Base-by-base conservation (phyloP, 2,888 invertebrate genomes). In the Melipona beecheii region DNA sequence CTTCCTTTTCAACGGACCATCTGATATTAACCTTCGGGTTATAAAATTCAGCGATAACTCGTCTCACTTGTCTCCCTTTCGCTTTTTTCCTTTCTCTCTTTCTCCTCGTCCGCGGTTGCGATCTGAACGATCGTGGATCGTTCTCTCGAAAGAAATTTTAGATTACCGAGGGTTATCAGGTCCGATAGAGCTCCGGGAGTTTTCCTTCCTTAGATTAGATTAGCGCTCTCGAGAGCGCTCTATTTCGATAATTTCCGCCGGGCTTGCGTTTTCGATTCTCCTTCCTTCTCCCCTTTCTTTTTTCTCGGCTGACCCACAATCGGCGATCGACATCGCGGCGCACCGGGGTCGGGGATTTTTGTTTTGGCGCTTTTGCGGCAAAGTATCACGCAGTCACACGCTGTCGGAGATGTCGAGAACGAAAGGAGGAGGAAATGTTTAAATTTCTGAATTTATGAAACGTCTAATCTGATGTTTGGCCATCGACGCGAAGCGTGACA, bases 151-250 rank as follows among this genome's bases (percentile, higher is more conserved):
- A 87, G 82, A 31, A 27, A 27, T 27, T 72, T 88, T 64, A 62
- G 64, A 80, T 75, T 65, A 43, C 9, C 21, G 50, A 68, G 77
- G 81, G 88, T 88, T 88, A 88, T 88, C 88, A 65, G 21, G 19
- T 58, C 43, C 56, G 88, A 88, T 85, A 88, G 76, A 36, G 72
- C 66, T 70, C 4, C 58, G 60, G 65, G 81, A 86, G 81, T 70
- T 82, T 88, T 75, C 75, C 80, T 78, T 70, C 15, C 49, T 72
- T 60, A 75, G 86, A 88, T 88, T 88, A 88, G 88, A 88, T 88
- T 88, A 81, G 75, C 58, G 75, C 58, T 62, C 49, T 50, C 73
- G 50, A 79, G 70, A 73, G 66, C 60, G 80, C 64, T 82, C 83
- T 60, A 84, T 75, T 79, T 77, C 60, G 76, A 85, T 83, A 85